These are phyloP conservation scores for Leptinotarsa undecemlineata DNA, from an alignment of 1,140 invertebrate species.

Conservation along the genomic window DNA sequence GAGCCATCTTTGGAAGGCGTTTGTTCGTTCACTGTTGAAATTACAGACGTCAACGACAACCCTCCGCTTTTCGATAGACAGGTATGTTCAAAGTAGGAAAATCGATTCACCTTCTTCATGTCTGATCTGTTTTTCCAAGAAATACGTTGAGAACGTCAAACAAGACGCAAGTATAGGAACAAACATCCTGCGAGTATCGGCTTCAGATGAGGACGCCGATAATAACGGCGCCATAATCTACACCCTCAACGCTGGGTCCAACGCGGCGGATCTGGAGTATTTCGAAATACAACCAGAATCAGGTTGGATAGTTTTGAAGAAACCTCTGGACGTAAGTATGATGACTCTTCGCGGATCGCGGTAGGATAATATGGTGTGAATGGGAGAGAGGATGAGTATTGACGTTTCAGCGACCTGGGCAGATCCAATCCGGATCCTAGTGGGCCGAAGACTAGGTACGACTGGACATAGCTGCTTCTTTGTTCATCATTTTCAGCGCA, in stretches of 20 bases:
- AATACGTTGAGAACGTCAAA: conserved; percentile 96
- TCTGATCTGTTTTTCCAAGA: conserved; percentile 59
- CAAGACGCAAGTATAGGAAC: conserved; percentile 95
- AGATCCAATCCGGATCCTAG: conserved; percentile 9
- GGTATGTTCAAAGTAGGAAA: conserved; percentile 59
- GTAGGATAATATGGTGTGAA: conserved; percentile 32
- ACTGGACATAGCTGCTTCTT: conserved; percentile 56
- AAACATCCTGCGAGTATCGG: conserved; percentile 90
- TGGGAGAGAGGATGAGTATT: conserved; percentile 32
- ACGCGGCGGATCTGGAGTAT: conserved; percentile 86
- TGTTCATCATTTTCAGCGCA: conserved; percentile 57
- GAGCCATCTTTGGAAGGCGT: conserved; percentile 92
- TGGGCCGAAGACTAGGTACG: conserved; percentile 48
- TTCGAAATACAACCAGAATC: conserved; percentile 95
- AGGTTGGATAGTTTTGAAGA: conserved; percentile 93
- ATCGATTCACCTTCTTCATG: not conserved
- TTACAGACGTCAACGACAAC: conserved; percentile 93
- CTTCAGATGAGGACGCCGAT: conserved; percentile 93
- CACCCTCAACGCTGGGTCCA: conserved; percentile 82
- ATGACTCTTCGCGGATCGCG: conserved; percentile 15
- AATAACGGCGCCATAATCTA: conserved; percentile 95
- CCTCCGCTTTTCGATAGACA: conserved; percentile 92
- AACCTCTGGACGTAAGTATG: conserved; percentile 91
- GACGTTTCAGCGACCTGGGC: conserved; percentile 36
- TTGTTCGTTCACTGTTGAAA: conserved; percentile 95